Evolutionary conservation across 2,888 invertebrate species (phyloP).

Genomic region (Lepidochrysops patricia): DNA sequence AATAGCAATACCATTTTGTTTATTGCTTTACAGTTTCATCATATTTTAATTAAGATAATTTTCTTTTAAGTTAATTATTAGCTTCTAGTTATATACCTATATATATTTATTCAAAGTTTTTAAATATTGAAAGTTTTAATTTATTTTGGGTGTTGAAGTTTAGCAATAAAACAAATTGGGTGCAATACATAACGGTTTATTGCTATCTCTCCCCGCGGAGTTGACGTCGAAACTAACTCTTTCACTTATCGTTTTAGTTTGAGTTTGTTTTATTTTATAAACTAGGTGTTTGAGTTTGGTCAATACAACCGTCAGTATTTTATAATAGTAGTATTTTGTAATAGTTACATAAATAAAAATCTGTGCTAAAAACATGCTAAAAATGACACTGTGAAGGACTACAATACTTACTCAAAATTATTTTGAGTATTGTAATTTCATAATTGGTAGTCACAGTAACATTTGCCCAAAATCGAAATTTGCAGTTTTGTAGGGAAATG

Average conservation of each 20-base stretch:
- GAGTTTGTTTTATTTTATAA: neutral
- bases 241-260: constrained; percentile 30
- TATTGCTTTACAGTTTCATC: neutral
- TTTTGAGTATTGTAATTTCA: no score
- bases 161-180: constrained; percentile 34
- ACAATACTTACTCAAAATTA: no score
- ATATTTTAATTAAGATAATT: neutral
- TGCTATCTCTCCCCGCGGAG: constrained; percentile 17
- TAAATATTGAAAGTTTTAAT: neutral
- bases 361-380: no score
- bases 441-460: no score
- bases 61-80: neutral
- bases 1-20: neutral
- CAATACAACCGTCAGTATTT: no score
- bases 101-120: no score
- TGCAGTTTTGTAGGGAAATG: no score
- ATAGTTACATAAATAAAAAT: no score
- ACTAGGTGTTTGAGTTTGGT: neutral
- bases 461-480: no score
- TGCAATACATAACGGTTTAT: constrained; percentile 49
- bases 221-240: constrained; percentile 37
- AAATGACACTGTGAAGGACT: no score
- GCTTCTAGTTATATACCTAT: no score
- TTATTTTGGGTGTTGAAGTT: neutral
- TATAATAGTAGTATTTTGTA: no score